Base-by-base conservation (phyloP, 2,113 vertebrate species). In the Mastomys coucha region DNA sequence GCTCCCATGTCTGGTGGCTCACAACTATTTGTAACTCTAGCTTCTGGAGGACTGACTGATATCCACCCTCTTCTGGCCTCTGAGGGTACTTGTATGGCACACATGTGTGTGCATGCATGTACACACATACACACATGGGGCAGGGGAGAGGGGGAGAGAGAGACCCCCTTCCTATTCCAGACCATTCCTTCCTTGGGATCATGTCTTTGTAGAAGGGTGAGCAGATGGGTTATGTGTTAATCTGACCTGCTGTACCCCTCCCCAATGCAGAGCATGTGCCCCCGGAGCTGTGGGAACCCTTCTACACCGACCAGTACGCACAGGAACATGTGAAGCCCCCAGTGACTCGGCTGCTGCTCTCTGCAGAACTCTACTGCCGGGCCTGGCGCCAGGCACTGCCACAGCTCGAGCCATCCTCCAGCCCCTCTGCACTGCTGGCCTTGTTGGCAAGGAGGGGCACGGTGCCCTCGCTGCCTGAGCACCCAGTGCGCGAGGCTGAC, bases 261-360 rank as follows among this genome's bases (percentile, higher is more conserved):
- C n/a, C 56, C 76, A 31, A 28, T 36, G 13, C 97, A 98, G 99
- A 99, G 89, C 99, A 99, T 20, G 99, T 99, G 88, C 99, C 99
- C 3, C 98, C 98, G 75, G 99, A 99, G 98, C 98, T 99, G 95
- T 98, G 99, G 92, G 99, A 99, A 78, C 99, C 99, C 28, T 99
- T 99, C 98, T 99, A 99, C 98, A 99, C 99, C 0, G 99, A 99
- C 98, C 99, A 99, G 98, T 99, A 99, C 49, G 99, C 99, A 72
- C 99, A 99, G 98, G 99, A 99, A 97, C 99, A 99, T 92, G 98
- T 99, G 92, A 99, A 99, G 98, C 99, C 99, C 0, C 99, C 99
- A 0, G 99, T 99, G 97, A 99, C 99, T 0, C 98, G 98, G 86
- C 98, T 99, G 76, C 98, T 99, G 69, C 99, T 99, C 58, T 99